Conservation (phyloP, 2,888 invertebrate genomes). For the Diaprepes abbreviatus region DNA sequence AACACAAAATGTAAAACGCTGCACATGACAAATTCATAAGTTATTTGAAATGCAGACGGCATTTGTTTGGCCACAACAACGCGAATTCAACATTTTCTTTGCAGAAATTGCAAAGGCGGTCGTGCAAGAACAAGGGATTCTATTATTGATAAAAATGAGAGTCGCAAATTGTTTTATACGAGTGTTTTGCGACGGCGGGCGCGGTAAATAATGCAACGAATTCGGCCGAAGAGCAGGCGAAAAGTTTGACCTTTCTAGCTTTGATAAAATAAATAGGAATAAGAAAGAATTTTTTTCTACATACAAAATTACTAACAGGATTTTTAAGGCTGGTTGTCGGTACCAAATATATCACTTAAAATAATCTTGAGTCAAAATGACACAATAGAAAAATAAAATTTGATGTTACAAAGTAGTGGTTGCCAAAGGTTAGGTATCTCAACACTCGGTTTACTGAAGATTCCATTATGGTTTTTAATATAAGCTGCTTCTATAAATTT, state of each 20-base stretch:
- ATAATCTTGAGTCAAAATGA: too few relatives aligned
- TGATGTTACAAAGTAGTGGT: too few relatives aligned
- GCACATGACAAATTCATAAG: slow-evolving; percentile 54
- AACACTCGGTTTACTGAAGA: too few relatives aligned
- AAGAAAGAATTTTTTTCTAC: too few relatives aligned
- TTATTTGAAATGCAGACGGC: slow-evolving; percentile 59
- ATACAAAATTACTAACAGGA: too few relatives aligned
- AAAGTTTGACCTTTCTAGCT: slow-evolving; percentile 3
- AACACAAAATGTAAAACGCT: slow-evolving; percentile 10
- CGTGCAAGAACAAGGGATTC: slow-evolving; percentile 60
- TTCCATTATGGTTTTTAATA: too few relatives aligned
- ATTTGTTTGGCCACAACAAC: slow-evolving; percentile 37
- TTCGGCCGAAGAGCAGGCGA: slow-evolving; percentile 22
- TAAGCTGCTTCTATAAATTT: too few relatives aligned
- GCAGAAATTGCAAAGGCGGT: slow-evolving; percentile 38
- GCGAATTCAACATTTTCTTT: slow-evolving; percentile 39
- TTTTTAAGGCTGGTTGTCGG: too few relatives aligned
- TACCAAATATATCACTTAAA: too few relatives aligned
- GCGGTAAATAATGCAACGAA: slow-evolving; percentile 62
- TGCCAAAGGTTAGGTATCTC: too few relatives aligned
- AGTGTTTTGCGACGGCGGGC: slow-evolving; percentile 61
- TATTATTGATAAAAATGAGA: slow-evolving; percentile 67
- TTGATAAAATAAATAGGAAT: background rate
- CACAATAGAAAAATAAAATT: too few relatives aligned
- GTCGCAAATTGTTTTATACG: slow-evolving; percentile 67